A percentile compares a stretch with the other conserved stretches of the same genome.
phyloP scores from a whole-genome alignment of 2,888 invertebrate genomes.

The Horisme vitalbata region DNA sequence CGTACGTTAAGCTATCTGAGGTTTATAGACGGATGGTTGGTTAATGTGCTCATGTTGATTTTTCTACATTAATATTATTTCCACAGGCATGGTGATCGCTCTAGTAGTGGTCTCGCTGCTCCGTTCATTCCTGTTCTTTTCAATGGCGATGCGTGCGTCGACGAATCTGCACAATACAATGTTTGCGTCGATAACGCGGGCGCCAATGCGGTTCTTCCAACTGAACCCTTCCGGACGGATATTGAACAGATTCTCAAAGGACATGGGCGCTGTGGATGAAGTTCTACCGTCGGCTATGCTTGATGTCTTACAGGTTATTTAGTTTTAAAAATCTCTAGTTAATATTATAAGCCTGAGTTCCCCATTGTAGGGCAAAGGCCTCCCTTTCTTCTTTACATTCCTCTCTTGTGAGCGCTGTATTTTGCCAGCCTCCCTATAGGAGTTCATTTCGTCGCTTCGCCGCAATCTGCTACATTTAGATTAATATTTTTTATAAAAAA shows the following conservation, averaged over 20 bases:
- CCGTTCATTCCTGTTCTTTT: constrained; percentile 84
- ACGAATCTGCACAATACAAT: constrained; percentile 90
- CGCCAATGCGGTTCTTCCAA: constrained; percentile 94
- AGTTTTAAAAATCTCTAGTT: too few species aligned
- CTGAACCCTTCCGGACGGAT: constrained; percentile 92
- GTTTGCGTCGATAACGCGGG: constrained; percentile 91
- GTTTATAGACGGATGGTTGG: too few species aligned
- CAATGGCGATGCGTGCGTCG: constrained; percentile 88
- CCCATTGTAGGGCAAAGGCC: too few species aligned
- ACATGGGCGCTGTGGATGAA: constrained; percentile 89
- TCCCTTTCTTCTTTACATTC: too few species aligned
- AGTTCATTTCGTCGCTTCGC: too few species aligned
- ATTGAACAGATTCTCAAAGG: constrained; percentile 94
- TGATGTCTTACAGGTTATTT: constrained; percentile 80
- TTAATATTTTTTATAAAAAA: too few species aligned
- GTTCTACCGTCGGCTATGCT: constrained; percentile 84
- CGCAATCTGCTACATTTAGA: too few species aligned
- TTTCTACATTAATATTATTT: not conserved
- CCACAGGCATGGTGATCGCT: constrained; percentile 72
- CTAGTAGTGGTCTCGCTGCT: constrained; percentile 75
- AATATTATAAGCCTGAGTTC: too few species aligned
- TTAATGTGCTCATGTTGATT: not conserved
- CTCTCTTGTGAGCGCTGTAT: too few species aligned
- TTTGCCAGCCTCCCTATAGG: too few species aligned
- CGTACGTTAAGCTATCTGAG: too few species aligned